These are phyloP conservation scores for Dromas ardeola DNA, from an alignment of 2,113 vertebrate species.

Conservation along the genomic window DNA sequence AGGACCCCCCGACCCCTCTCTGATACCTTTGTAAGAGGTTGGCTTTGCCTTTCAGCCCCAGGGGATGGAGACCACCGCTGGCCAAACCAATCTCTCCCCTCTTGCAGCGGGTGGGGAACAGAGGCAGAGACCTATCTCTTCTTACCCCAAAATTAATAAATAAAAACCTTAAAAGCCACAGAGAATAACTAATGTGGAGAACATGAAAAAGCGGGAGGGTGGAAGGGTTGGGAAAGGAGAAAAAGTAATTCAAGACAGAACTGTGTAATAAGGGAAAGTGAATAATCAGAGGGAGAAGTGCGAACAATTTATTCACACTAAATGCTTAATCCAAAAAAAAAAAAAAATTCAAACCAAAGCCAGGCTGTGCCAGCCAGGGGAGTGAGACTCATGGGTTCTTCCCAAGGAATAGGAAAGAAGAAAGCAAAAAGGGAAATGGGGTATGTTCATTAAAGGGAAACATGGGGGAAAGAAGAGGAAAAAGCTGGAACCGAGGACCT, in stretches of 20 bases:
- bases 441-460: background rate
- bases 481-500: background rate
- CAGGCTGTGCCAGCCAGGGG: background rate
- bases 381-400: background rate
- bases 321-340: background rate
- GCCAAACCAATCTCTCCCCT: background rate
- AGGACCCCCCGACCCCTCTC: background rate
- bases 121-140: background rate
- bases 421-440: background rate
- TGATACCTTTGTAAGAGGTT: rapidly evolving
- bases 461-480: background rate
- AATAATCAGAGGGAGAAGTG: background rate
- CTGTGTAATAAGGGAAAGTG: slow-evolving; percentile 19
- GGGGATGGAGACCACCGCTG: background rate
- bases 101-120: background rate
- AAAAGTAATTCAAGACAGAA: background rate
- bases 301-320: background rate
- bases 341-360: background rate
- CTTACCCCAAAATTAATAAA: background rate
- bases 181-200: background rate
- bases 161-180: background rate
- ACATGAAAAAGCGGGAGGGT: background rate
- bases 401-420: background rate
- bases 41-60: background rate
- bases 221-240: background rate